A percentile compares a stretch with the other conserved stretches of the same genome.
These are phyloP conservation scores for Hyperopisus bebe DNA, from an alignment of 2,113 vertebrate species.

Conservation along the genomic window DNA sequence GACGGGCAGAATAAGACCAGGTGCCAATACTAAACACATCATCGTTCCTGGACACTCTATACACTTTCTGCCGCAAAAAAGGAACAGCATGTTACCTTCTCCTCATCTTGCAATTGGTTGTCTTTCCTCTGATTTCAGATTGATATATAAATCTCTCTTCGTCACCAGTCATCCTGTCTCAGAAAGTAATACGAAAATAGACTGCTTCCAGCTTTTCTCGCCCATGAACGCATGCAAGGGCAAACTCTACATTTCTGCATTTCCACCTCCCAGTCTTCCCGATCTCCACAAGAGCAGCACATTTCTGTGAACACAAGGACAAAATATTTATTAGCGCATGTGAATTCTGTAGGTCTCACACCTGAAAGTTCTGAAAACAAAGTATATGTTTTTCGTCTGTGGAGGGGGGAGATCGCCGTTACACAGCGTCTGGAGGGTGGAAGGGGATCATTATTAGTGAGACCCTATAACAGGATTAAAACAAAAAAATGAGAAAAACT, in stretches of 20 bases:
- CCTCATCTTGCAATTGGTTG: constrained; percentile 40
- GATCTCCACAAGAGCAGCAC: constrained; percentile 25
- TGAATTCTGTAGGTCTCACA: not conserved
- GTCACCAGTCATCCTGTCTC: constrained; percentile 39
- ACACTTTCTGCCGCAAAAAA: not conserved
- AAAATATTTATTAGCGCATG: not conserved
- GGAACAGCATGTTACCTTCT: constrained; percentile 18
- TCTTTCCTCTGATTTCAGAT: constrained; percentile 42
- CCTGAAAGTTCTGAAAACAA: not conserved
- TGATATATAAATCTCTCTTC: constrained; percentile 51
- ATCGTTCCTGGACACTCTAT: not conserved
- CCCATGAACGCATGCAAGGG: constrained; percentile 30
- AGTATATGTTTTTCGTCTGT: not conserved
- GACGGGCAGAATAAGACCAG: not conserved
- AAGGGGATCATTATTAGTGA: not conserved
- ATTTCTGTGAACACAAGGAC: constrained; percentile 15
- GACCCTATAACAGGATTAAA: not conserved
- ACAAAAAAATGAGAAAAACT: not conserved
- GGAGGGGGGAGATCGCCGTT: not conserved
- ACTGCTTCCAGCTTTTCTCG: constrained; percentile 25
- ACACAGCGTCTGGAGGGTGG: not conserved
- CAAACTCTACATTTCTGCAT: not conserved
- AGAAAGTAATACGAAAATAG: constrained; percentile 31
- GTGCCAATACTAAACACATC: not conserved
- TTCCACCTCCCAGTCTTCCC: constrained; percentile 29